Percentiles rank a stretch among this genome's conserved stretches.
Evolutionary conservation across 1,140 invertebrate genomes (phyloP).

Genomic region (Yoshiicerus persimilis): DNA sequence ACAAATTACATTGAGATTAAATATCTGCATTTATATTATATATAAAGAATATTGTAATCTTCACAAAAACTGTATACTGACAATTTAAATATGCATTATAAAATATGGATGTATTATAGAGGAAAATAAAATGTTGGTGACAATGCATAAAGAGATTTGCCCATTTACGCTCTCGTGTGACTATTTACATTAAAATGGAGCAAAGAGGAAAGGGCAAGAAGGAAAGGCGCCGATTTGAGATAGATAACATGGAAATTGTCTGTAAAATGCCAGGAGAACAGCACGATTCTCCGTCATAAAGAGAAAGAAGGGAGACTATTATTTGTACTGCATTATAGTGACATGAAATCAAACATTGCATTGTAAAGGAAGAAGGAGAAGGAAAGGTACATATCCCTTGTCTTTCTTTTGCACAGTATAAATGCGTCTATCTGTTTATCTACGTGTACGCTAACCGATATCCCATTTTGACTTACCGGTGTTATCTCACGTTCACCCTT

Average conservation of each 20-base stretch:
- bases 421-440: too few relatives aligned
- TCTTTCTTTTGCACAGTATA: neutral
- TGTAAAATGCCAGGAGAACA: neutral
- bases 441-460: neutral
- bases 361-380: neutral
- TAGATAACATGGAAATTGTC: neutral
- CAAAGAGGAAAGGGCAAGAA: neutral
- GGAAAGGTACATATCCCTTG: neutral
- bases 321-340: neutral
- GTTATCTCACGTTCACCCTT: slow-evolving; percentile 27
- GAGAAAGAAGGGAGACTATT: neutral
- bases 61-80: too few relatives aligned
- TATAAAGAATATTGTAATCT: too few relatives aligned
- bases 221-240: neutral
- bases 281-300: neutral
- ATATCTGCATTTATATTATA: too few relatives aligned
- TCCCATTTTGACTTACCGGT: neutral
- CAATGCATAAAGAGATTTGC: neutral
- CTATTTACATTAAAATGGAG: neutral
- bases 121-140: too few relatives aligned
- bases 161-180: neutral
- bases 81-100: too few relatives aligned
- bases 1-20: too few relatives aligned
- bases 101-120: too few relatives aligned
- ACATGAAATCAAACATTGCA: neutral